Evolutionary conservation across 2,113 vertebrate genomes (phyloP), one percentile per base, ranked within the genome.

Genomic region (Stigmatopora nigra): DNA sequence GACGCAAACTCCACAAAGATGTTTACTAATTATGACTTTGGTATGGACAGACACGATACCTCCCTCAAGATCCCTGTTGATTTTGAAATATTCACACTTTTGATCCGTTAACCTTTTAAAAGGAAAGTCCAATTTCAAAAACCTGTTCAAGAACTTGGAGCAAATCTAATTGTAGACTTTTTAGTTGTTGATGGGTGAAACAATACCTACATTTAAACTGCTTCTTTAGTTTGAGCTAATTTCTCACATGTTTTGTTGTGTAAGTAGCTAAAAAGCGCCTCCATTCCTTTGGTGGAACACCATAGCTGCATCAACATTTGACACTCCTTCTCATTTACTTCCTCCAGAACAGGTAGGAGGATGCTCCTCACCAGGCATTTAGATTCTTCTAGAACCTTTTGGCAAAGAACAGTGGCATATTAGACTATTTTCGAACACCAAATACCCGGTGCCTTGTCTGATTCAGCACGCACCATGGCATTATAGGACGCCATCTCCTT

Each of bases 401-500:
- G 57, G 68, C 66, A 86, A 79, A 58, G 61, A 36, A 64, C 2
- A 20, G 73, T 51, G 11, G 3, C n/a, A 67, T 16, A 71, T 61
- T 55, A 20, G 8, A 25, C 44, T 58, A 14, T 49, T 13, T 56
- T 14, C 63, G 59, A 13, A 41, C 9, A 64, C 8, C 8, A 10
- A 44, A 61, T 48, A 31, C 12, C 41, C 8, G 22, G 20, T 56
- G 19, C 0, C 9, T 51, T 61, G 25, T 71, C 6, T 55, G 45
- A 63, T 41, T 12, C 0, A 66, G 62, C 63, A 85, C 94, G 88
- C 92, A 98, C 96, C 94, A 97, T 88, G 1, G 95, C 93, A 17
- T 92, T 98, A 87, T 95, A 99, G n/a, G 93, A 91, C 0, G 96
- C 95, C 95, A 99, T 97, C 86, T 99, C 95, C 73, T 94, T 98